Evolutionary conservation across 2,888 invertebrate species (phyloP).

Genomic region (Hypercompe scribonia): DNA sequence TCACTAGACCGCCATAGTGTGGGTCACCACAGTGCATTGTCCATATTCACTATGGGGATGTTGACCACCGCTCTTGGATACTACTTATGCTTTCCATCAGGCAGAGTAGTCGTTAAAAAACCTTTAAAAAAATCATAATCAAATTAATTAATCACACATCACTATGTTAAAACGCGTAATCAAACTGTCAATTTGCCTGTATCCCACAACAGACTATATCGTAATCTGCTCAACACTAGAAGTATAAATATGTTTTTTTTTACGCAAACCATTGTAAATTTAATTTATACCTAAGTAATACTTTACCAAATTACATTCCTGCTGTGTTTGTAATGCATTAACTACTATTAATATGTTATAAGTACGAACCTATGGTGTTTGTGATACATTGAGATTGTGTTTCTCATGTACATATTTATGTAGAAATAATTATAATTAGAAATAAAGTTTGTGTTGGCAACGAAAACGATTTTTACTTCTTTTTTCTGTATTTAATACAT

Average conservation of each 20-base stretch:
- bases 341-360: slow-evolving; percentile 23
- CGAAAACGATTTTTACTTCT: slow-evolving; percentile 7
- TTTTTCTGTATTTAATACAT: background rate
- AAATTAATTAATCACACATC: no score
- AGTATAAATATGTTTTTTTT: background rate
- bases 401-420: slow-evolving; percentile 24
- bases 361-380: slow-evolving; percentile 35
- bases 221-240: slow-evolving; percentile 45
- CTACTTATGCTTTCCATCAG: no score
- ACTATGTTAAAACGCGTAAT: background rate
- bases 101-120: no score
- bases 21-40: no score
- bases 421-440: slow-evolving; percentile 26
- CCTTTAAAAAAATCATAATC: background rate
- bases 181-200: background rate
- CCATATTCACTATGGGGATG: no score
- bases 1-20: no score
- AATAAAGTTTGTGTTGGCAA: slow-evolving; percentile 43
- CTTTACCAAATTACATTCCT: slow-evolving; percentile 38
- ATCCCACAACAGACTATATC: background rate
- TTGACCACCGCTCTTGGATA: no score
- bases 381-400: slow-evolving; percentile 34
- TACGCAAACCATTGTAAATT: slow-evolving; percentile 4
- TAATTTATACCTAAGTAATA: slow-evolving; percentile 26
- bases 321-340: slow-evolving; percentile 25